These are phyloP conservation scores for Falcunculus frontatus DNA, from an alignment of 2,113 vertebrate genomes.

Conservation along the genomic window DNA sequence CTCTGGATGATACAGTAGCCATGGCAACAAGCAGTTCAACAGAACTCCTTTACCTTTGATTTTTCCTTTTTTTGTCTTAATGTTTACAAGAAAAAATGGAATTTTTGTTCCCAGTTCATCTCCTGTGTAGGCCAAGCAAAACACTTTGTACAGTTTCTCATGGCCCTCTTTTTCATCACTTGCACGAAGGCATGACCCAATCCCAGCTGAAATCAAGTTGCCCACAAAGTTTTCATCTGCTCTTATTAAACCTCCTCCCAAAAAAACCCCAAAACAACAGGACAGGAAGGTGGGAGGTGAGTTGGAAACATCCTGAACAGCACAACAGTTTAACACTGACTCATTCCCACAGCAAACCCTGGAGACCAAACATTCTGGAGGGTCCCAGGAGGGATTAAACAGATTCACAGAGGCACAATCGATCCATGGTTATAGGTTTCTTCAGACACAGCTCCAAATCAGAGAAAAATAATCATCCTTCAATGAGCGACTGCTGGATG, in stretches of 20 bases:
- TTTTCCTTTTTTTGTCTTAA: constrained; percentile 17
- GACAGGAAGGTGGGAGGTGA: background rate
- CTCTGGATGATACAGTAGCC: background rate
- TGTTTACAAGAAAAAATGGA: background rate
- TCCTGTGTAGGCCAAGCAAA: background rate
- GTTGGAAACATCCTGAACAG: background rate
- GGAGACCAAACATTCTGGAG: background rate
- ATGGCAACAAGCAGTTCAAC: constrained; percentile 51
- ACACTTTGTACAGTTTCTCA: background rate
- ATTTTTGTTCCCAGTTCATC: background rate
- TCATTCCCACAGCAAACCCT: background rate
- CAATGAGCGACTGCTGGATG: background rate
- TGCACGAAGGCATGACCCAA: background rate
- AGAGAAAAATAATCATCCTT: background rate
- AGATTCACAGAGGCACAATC: background rate
- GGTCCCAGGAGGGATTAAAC: background rate
- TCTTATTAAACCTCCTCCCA: background rate
- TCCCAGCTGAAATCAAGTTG: background rate
- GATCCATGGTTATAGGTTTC: background rate
- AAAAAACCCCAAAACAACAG: background rate
- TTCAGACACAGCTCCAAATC: background rate
- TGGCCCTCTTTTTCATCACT: background rate
- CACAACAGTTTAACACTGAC: background rate
- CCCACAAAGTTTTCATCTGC: background rate
- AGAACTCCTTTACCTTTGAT: constrained; percentile 48